Conservation (phyloP, 2,797 vertebrate species). For the Lophius americanus region DNA sequence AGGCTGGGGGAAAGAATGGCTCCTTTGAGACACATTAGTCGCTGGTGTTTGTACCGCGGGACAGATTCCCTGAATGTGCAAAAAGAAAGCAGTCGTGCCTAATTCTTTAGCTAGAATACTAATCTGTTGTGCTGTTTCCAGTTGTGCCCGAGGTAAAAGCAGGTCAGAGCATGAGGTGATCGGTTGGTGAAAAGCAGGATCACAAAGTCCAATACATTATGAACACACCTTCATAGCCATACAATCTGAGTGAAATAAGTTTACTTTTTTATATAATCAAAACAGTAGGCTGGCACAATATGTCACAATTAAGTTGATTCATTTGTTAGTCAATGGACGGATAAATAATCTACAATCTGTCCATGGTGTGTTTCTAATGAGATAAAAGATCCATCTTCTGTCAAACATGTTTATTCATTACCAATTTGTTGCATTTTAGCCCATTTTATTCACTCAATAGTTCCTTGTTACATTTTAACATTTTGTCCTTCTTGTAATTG, state of each 20-base stretch:
- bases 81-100: constrained; percentile 29
- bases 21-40: constrained; percentile 49
- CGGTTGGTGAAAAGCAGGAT: constrained; percentile 16
- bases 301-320: no score
- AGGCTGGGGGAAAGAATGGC: constrained; percentile 42
- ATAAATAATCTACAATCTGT: no score
- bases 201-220: not conserved
- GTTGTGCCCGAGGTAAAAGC: constrained; percentile 36
- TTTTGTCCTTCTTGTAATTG: no score
- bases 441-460: no score
- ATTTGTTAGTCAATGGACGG: no score
- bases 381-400: not conserved
- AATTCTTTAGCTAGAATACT: constrained; percentile 12
- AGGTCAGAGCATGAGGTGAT: constrained; percentile 45
- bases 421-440: no score
- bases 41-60: constrained; percentile 28
- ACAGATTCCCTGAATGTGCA: constrained; percentile 30
- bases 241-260: no score
- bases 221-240: no score
- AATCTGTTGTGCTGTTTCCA: constrained; percentile 20
- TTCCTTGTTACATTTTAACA: no score
- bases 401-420: constrained; percentile 44
- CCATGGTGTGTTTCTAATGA: no score
- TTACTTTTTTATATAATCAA: no score
- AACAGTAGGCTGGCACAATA: no score